phyloP scores from a whole-genome alignment of 2,113 vertebrate species.

The Cinclus mexicanus region DNA sequence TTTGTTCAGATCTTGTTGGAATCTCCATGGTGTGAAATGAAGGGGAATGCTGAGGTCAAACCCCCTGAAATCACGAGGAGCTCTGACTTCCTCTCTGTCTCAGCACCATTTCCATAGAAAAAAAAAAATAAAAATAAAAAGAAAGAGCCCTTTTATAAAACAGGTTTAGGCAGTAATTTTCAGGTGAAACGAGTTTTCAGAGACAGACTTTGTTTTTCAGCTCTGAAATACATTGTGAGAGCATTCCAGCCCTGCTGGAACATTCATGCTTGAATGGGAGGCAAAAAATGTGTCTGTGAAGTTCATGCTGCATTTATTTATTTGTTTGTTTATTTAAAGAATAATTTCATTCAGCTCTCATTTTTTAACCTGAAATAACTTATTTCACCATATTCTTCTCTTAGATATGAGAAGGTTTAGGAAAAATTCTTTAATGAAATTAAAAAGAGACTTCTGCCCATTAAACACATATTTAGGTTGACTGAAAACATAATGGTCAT shows the following conservation, averaged over 20 bases:
- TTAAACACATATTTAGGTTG: background rate
- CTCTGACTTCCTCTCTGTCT: background rate
- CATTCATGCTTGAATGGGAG: background rate
- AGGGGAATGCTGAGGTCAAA: background rate
- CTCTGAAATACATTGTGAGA: background rate
- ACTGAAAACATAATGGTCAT: background rate
- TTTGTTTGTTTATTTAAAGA: background rate
- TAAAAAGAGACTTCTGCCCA: background rate
- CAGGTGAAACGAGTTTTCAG: background rate
- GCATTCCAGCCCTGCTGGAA: background rate
- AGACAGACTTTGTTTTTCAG: background rate
- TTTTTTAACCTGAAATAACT: background rate
- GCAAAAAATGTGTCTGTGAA: background rate
- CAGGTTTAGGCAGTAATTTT: background rate
- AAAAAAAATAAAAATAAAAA: background rate
- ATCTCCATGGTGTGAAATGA: background rate
- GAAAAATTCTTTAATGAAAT: background rate
- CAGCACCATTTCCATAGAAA: background rate
- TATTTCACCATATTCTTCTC: background rate
- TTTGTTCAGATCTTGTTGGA: background rate
- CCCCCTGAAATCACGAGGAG: background rate
- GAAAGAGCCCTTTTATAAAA: background rate
- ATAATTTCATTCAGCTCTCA: accelerated
- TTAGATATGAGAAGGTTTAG: background rate
- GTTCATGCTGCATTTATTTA: background rate